Evolutionary conservation across 2,888 invertebrate genomes (phyloP), one percentile per base, ranked within the genome.

Genomic region (Dryocosmus kuriphilus): DNA sequence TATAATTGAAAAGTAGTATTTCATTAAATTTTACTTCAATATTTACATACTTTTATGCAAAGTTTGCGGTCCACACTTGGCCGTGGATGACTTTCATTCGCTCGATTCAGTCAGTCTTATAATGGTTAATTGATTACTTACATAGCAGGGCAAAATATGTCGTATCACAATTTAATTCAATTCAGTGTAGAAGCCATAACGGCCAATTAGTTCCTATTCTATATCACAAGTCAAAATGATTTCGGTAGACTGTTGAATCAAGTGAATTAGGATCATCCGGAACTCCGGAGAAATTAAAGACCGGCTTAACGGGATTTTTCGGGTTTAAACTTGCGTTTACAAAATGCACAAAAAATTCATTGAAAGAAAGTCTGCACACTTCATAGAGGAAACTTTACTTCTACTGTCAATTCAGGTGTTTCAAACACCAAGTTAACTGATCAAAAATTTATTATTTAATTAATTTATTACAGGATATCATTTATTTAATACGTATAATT

Each of bases 221-320:
- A 51, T 71, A 71, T 71, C 71, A 71, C 71, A 71, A 71, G 71
- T 51, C 71, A 71, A 71, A 55, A 55, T 71, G 51, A 71, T 71
- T 51, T 71, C 51, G 71, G 51, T 9, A 51, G 71, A 71, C 71
- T 71, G 30, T 71, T 71, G 71, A 71, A 71, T 71, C 71, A 51
- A 71, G 71, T 71, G 71, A 71, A 71, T 71, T 71, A 51, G 46
- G 51, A 46, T 71, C 71, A 71, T 30, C 71, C 51, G 51, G 46
- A 71, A 71, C 24, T 51, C 1, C n/a, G 11, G 30, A 71, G 71
- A 51, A 51, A 71, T 32, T n/a, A 6, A 71, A 51, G 65, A 14
- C 24, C 16, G 27, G 27, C 14, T 27, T 60, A 16, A 60, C 6
- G 27, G 27, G 27, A 24, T 60, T 27, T 27, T 60, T 60, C 27